phyloP scores from a whole-genome alignment of 2,797 vertebrate genomes.

The Monodelphis domestica region DNA sequence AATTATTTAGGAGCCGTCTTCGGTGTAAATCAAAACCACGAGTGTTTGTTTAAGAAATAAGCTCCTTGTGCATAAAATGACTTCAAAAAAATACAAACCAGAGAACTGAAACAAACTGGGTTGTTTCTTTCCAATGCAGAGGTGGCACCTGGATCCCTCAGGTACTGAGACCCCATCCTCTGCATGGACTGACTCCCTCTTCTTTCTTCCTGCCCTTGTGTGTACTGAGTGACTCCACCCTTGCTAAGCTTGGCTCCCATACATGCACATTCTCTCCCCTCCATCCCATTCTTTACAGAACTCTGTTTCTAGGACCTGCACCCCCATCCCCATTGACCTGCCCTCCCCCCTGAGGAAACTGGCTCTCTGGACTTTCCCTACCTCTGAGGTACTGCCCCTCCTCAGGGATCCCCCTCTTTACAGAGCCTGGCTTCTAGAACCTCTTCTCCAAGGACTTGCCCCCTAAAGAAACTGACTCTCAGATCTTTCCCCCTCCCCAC shows the following conservation, averaged over 20 bases:
- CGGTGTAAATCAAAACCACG: constrained; percentile 92
- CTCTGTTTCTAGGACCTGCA: too few species aligned
- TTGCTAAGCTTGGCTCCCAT: background rate
- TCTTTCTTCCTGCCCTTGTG: background rate
- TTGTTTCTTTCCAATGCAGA: constrained; percentile 51
- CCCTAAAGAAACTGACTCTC: too few species aligned
- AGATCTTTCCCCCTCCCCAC: background rate
- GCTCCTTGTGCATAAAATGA: constrained; percentile 88
- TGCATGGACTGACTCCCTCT: background rate
- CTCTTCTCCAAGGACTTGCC: too few species aligned
- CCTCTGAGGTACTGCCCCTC: too few species aligned
- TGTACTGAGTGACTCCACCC: background rate
- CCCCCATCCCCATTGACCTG: too few species aligned
- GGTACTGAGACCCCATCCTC: constrained; percentile 10
- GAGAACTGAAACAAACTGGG: constrained; percentile 67
- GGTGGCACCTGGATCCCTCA: constrained; percentile 20
- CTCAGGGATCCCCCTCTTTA: too few species aligned
- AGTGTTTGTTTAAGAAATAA: constrained; percentile 92
- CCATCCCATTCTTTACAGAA: too few species aligned
- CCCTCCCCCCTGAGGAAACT: too few species aligned
- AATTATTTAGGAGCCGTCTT: constrained; percentile 98
- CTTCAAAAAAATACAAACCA: constrained; percentile 58
- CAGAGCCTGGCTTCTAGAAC: too few species aligned
- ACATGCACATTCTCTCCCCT: background rate
- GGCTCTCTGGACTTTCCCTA: too few species aligned